Percentiles rank a stretch among this genome's conserved stretches.
phyloP scores from a whole-genome alignment of 2,888 invertebrate species.

The Drosophila anomalata region DNA sequence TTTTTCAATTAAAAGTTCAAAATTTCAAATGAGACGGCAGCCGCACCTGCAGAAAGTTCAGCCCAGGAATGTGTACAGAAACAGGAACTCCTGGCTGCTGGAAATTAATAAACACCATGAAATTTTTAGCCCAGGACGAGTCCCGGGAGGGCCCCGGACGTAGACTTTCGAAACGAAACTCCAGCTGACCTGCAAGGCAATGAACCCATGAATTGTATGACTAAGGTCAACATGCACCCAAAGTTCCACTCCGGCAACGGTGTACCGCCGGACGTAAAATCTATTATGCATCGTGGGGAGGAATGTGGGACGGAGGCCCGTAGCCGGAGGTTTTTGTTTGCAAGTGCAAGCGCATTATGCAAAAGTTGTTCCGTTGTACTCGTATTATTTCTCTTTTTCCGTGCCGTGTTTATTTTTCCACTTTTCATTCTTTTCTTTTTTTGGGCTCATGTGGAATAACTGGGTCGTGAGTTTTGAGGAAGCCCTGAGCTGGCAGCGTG shows the following conservation, averaged over 20 bases:
- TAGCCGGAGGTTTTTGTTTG: conserved; percentile 21
- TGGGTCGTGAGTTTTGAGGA: conserved; percentile 46
- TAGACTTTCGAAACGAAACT: not conserved
- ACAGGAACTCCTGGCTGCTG: conserved; percentile 15
- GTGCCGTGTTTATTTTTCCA: conserved; percentile 18
- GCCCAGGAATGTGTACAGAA: conserved; percentile 27
- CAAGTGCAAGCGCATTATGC: conserved; percentile 67
- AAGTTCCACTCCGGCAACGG: conserved; percentile 39
- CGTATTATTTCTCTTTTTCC: conserved; percentile 37
- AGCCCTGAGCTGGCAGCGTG: conserved; percentile 55
- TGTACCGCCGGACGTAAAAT: conserved; percentile 52
- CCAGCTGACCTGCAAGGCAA: conserved; percentile 52
- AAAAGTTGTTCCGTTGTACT: conserved; percentile 57
- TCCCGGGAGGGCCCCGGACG: not conserved
- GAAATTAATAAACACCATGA: conserved; percentile 69
- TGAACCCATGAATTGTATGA: conserved; percentile 57
- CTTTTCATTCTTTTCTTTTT: not conserved
- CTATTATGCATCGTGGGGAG: conserved; percentile 59
- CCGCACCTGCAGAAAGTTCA: conserved; percentile 32
- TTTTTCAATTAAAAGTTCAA: conserved; percentile 72
- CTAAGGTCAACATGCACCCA: conserved; percentile 68
- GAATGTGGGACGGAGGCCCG: too few species aligned
- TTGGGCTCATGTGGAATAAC: conserved; percentile 46
- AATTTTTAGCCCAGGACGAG: conserved; percentile 54
- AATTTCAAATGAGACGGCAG: conserved; percentile 65